A percentile compares a stretch with the other conserved stretches of the same genome.
phyloP scores from a whole-genome alignment of 2,113 vertebrate genomes.

The Alosa alosa region DNA sequence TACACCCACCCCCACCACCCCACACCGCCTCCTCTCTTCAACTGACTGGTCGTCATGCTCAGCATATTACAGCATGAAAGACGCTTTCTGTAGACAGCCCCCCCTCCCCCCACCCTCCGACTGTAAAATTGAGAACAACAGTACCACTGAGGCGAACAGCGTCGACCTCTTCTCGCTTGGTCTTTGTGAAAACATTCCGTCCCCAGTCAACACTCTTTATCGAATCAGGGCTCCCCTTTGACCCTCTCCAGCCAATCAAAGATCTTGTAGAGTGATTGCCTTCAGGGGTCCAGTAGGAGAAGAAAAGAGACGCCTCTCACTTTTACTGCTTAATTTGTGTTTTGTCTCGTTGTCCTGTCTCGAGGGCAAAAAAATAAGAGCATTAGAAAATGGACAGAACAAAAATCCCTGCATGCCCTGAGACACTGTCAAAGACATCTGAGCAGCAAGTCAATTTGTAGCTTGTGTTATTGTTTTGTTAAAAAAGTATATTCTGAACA shows the following conservation, averaged over 20 bases:
- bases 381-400: neutral
- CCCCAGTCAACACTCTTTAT: neutral
- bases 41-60: constrained; percentile 36
- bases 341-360: neutral
- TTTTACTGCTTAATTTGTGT: neutral
- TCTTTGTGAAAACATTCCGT: constrained; percentile 4
- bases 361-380: neutral
- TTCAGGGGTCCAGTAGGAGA: neutral
- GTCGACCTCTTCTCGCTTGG: neutral
- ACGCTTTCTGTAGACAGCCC: constrained; percentile 28
- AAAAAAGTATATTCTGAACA: neutral
- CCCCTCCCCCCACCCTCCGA: constrained; percentile 11
- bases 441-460: neutral
- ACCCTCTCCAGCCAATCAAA: neutral
- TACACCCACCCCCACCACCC: neutral
- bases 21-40: constrained; percentile 17
- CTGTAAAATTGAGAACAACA: constrained; percentile 42
- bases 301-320: neutral
- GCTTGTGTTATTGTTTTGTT: neutral
- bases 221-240: neutral
- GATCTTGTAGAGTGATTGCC: neutral
- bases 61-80: constrained; percentile 46
- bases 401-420: neutral
- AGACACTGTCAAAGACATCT: neutral
- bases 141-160: constrained; percentile 20